Percentiles rank a stretch among this genome's conserved stretches.
These are phyloP conservation scores for Enteromius unitaeniatus DNA, from an alignment of 2,797 vertebrate species.

Conservation along the genomic window DNA sequence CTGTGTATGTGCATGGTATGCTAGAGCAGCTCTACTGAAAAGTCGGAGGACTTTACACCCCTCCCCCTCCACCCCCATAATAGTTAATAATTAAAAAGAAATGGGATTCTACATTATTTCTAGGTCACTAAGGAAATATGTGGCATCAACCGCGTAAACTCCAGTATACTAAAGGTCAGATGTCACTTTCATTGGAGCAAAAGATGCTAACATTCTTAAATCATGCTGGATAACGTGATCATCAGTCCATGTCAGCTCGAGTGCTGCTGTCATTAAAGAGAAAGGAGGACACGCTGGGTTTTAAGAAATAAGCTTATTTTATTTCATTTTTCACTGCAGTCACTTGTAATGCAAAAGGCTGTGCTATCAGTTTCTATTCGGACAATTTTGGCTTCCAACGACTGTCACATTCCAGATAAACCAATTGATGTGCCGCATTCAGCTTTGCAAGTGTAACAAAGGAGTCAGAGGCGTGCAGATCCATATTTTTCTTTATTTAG, in stretches of 20 bases:
- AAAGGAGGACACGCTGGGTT: constrained; percentile 5
- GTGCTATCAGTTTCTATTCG: neutral
- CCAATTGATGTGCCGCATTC: no score
- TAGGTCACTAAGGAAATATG: neutral
- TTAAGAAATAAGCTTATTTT: neutral
- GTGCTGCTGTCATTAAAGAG: neutral
- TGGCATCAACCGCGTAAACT: neutral
- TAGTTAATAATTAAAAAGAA: neutral
- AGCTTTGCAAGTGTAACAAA: no score
- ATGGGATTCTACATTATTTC: neutral
- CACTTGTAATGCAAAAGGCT: neutral
- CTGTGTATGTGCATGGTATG: neutral
- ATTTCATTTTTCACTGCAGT: neutral
- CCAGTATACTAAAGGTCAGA: neutral
- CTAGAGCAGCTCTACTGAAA: neutral
- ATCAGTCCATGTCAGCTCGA: constrained; percentile 1
- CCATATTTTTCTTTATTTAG: no score
- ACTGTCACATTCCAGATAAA: neutral
- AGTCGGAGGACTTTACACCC: neutral
- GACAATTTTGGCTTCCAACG: neutral
- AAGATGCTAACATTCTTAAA: neutral
- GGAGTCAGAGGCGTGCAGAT: no score
- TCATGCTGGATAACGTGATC: neutral
- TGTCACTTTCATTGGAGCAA: constrained; percentile 5
- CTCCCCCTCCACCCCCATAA: neutral